Conservation (phyloP, 1,140 invertebrate genomes). For the Anastrepha obliqua region DNA sequence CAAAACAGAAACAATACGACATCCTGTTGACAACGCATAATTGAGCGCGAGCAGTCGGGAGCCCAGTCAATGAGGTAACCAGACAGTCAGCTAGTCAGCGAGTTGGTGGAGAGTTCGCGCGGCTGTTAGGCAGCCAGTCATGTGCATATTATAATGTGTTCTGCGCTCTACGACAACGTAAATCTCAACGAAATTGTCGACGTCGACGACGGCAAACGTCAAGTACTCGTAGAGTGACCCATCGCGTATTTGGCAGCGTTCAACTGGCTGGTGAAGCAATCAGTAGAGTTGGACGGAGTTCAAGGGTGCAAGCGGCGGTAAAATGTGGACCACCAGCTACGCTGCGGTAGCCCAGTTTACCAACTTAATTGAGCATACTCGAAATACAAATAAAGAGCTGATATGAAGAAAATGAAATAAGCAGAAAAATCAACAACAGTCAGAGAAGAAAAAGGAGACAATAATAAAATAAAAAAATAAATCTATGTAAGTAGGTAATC, state of each 20-base stretch:
- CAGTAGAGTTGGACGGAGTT: background rate
- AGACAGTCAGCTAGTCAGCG: background rate
- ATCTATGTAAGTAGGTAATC: background rate
- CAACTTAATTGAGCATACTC: conserved; percentile 41
- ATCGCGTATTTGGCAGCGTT: background rate
- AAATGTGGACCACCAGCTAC: conserved; percentile 33
- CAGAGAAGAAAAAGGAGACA: background rate
- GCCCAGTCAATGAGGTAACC: background rate
- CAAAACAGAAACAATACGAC: conserved; percentile 6
- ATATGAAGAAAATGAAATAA: background rate
- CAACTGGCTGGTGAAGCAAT: background rate
- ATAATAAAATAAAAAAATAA: background rate
- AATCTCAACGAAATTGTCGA: background rate
- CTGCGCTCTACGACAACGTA: background rate
- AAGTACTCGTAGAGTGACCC: conserved; percentile 4
- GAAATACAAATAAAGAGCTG: background rate
- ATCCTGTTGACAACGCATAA: conserved; percentile 14
- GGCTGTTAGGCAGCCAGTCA: background rate
- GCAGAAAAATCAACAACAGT: background rate
- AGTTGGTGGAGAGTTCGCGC: background rate
- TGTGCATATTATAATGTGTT: conserved; percentile 1
- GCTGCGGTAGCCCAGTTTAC: conserved; percentile 27
- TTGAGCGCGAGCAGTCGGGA: background rate
- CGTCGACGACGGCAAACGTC: background rate
- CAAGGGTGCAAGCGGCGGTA: background rate